Evolutionary conservation across 2,888 invertebrate genomes (phyloP), one percentile per base, ranked within the genome.

Genomic region (Diabrotica balteata): DNA sequence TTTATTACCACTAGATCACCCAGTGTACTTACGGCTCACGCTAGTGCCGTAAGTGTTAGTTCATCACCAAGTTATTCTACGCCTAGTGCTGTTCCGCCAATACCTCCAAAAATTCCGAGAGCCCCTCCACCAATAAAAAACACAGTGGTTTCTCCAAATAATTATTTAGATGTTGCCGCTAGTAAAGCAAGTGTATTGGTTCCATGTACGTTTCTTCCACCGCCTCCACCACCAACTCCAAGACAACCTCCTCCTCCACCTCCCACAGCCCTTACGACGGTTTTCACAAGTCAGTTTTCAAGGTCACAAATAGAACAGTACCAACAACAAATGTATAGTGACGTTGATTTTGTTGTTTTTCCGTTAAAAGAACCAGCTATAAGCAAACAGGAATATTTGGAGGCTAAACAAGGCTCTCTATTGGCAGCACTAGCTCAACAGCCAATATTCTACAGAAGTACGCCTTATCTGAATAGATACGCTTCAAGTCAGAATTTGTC

Each of bases 301-400:
- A 86, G 90, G 17, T 90, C 91, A 42, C 95, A 94, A 80, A 91
- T 95, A 70, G 93, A 94, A 72, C 91, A 94, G 79, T 96, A 94
- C 78, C 93, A 94, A 77, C 94, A 94, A 79, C 95, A 95, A 80
- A 87, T 96, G 66, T 94, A 94, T 78, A 95, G 95, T 69, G 95
- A 96, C 79, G 94, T 94, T 4, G 95, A 96, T 83, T 96, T 94
- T 79, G 95, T 96, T 7, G 94, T 95, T 81, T 96, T 95, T 80
- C 95, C 95, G 0, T 83, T 95, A 70, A 95, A 95, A 84, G 95
- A 96, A 83, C 95, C 95, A 8, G 91, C 93, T 0, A 89, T 95
- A 55, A 95, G 95, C 72, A 94, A 94, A 80, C 95, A 95, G 82
- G 95, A 96, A 81, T 96, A 96, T 84, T 88, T 94, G 75, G 95